Conservation (phyloP, 2,797 vertebrate genomes). For the Pseudochaenichthys georgianus region DNA sequence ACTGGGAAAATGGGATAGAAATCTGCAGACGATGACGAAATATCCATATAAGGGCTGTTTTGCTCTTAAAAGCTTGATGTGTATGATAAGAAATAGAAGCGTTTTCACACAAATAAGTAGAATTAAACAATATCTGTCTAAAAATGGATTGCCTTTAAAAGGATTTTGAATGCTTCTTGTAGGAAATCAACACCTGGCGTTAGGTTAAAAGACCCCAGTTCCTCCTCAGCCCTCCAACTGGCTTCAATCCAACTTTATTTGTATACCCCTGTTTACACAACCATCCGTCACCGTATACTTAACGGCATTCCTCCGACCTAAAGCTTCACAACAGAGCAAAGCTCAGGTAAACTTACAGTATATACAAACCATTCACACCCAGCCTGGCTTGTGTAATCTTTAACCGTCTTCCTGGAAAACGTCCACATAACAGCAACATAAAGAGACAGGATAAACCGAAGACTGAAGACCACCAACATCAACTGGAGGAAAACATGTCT, state of each 20-base stretch:
- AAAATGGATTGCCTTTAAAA: not conserved
- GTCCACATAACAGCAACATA: not conserved
- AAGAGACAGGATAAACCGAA: conserved; percentile 26
- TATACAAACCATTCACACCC: conserved; percentile 38
- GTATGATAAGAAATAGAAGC: not conserved
- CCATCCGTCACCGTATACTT: conserved; percentile 52
- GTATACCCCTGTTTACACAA: conserved; percentile 61
- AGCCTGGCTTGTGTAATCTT: conserved; percentile 27
- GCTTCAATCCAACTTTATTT: conserved; percentile 62
- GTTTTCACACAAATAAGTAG: not conserved
- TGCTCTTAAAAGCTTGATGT: not conserved
- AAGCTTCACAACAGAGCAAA: conserved; percentile 26
- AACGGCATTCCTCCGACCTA: conserved; percentile 54
- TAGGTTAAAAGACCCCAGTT: not conserved
- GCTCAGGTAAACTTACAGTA: conserved; percentile 56
- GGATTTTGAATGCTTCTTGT: not conserved
- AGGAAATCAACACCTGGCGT: conserved; percentile 12
- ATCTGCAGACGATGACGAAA: not conserved
- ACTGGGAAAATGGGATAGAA: too few species aligned
- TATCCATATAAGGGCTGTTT: not conserved
- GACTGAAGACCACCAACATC: conserved; percentile 61
- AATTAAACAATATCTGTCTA: not conserved
- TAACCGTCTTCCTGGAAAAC: conserved; percentile 27
- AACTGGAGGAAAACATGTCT: not conserved
- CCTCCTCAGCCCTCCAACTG: conserved; percentile 25